Conservation (phyloP, 2,888 invertebrate species). For the Masnerella sp. region DNA sequence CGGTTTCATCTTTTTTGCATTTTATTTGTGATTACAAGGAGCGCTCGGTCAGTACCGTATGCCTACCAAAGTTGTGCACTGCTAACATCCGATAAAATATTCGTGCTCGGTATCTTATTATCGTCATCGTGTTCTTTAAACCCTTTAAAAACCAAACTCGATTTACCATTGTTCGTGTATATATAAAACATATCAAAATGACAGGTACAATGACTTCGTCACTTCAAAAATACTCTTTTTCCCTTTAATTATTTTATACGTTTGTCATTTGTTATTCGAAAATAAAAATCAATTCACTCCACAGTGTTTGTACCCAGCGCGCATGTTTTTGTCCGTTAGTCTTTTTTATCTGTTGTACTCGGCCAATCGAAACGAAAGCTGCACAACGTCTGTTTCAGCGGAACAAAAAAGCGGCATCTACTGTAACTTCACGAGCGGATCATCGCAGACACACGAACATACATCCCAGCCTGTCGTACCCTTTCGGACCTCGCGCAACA, state of each 20-base stretch:
- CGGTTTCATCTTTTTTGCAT: conserved; percentile 15
- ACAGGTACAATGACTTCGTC: conserved; percentile 58
- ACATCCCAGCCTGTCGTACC: conserved; percentile 34
- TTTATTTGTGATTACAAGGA: conserved; percentile 47
- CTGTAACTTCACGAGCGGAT: conserved; percentile 51
- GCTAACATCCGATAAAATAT: conserved; percentile 45
- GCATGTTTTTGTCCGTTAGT: conserved; percentile 19
- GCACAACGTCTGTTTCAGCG: conserved; percentile 36
- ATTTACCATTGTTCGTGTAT: conserved; percentile 47
- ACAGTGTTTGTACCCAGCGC: conserved; percentile 51
- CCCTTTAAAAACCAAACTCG: conserved; percentile 46
- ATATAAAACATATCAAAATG: conserved; percentile 57
- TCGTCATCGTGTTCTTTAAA: conserved; percentile 32
- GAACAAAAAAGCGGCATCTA: conserved; percentile 51
- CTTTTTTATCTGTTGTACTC: conserved; percentile 7
- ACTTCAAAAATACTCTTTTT: conserved; percentile 54
- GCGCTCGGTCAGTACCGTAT: conserved; percentile 60
- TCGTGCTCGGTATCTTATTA: conserved; percentile 47
- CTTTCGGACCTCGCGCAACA: conserved; percentile 51
- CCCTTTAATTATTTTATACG: conserved; percentile 42
- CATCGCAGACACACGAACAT: conserved; percentile 54
- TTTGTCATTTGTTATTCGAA: conserved; percentile 24
- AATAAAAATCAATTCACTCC: conserved; percentile 56
- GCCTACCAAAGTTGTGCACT: conserved; percentile 59
- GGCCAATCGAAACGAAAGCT: conserved; percentile 22